Percentiles rank a stretch among this genome's conserved stretches.
phyloP scores from a whole-genome alignment of 2,113 vertebrate genomes.

The Elgaria multicarinata region DNA sequence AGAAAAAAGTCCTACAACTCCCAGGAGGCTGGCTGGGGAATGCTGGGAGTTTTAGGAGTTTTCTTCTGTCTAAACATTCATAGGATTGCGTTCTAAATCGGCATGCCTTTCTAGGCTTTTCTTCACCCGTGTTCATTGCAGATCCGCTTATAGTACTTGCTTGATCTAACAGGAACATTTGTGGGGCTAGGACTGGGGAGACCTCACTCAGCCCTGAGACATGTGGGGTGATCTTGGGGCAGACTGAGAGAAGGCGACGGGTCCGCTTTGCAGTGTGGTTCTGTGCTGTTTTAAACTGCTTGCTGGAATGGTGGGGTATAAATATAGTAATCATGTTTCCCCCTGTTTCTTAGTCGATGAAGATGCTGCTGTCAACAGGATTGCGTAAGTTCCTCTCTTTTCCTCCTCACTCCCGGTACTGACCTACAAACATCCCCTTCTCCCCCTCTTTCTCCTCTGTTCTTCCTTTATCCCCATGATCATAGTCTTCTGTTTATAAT shows the following conservation, averaged over 20 bases:
- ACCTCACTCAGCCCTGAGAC: neutral
- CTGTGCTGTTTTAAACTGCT: neutral
- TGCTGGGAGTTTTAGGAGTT: no score
- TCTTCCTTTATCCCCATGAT: neutral
- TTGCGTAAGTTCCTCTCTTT: constrained; percentile 86
- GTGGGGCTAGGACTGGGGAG: neutral
- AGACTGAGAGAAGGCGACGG: neutral
- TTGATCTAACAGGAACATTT: neutral
- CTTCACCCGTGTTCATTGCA: neutral
- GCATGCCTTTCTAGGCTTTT: neutral
- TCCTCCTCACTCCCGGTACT: neutral
- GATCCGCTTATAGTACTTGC: neutral
- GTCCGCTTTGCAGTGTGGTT: neutral
- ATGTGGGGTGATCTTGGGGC: neutral
- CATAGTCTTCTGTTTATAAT: neutral
- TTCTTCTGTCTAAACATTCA: no score
- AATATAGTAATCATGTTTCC: neutral
- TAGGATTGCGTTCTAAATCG: no score
- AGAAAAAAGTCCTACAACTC: no score
- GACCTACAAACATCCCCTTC: neutral
- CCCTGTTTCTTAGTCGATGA: constrained; percentile 85
- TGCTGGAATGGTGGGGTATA: neutral
- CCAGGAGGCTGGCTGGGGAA: no score
- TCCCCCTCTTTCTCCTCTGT: neutral
- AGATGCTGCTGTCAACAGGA: constrained; percentile 97